Evolutionary conservation across 2,113 vertebrate species (phyloP), one percentile per base, ranked within the genome.

Genomic region (Parotia lawesii): DNA sequence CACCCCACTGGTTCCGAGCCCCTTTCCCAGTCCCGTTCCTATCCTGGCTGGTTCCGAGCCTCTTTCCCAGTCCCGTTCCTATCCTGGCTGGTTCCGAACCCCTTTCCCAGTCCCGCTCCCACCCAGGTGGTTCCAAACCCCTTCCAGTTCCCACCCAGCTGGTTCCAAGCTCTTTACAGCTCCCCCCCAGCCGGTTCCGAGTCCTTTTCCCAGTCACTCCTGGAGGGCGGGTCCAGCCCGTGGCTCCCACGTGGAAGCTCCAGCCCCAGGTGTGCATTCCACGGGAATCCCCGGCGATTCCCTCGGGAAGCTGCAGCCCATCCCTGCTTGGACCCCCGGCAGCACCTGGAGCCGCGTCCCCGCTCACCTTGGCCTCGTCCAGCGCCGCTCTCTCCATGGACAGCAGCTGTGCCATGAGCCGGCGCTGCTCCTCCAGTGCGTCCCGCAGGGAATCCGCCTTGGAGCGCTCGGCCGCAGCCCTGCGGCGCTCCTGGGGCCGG

Each of bases 71-170:
- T 28, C 67, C 35, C 5, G 10, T 8, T 31, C 67, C 48, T 6
- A 40, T 12, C 48, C 4, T 38, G 1, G 51, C 12, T 25, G 9
- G 7, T 18, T 8, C 53, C 0, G 10, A 45, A 13, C 31, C 42
- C 31, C 5, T 15, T 37, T 29, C 38, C 51, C 37, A 33, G 20
- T 5, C 37, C 50, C 0, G 0, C 5, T 27, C 58, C 57, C 2
- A n/a, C 13, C 33, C 54, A 4, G 5, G 20, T 12, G 8, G 20
- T 57, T 57, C 54, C 9, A 5, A 56, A 12, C 42, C 42, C 57
- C 22, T 17, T 25, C 57, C 35, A 6, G 37, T 6, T 61, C 27
- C 60, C 37, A 37, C 37, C 27, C 6, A 10, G 18, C 17, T 6
- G 9, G 13, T 64, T 22, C 61, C 19, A 6, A 64, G 28, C 28